phyloP scores from a whole-genome alignment of 2,888 invertebrate genomes.

The Nymphalis urticae region DNA sequence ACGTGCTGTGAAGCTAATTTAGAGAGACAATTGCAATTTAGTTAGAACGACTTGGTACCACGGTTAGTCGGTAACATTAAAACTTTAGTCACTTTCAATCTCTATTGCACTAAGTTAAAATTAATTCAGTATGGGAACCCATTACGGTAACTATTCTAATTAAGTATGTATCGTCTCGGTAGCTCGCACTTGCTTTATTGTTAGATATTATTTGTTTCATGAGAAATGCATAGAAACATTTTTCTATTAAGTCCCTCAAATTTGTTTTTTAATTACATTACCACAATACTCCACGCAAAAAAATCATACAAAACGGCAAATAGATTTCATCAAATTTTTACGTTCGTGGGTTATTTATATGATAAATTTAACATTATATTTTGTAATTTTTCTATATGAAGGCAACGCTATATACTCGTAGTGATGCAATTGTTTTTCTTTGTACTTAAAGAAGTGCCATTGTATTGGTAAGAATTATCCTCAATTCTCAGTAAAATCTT shows the following conservation, averaged over 20 bases:
- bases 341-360: no score
- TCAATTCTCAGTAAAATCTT: conserved; percentile 7
- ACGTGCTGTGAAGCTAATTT: not conserved
- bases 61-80: conserved; percentile 9
- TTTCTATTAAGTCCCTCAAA: not conserved
- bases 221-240: not conserved
- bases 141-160: conserved; percentile 26
- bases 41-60: conserved; percentile 2
- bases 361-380: no score
- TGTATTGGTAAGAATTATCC: not conserved
- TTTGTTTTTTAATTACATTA: no score
- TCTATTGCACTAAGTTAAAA: conserved; percentile 11
- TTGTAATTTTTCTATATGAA: no score
- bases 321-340: no score
- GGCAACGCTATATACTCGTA: not conserved
- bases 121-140: conserved; percentile 23
- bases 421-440: not conserved
- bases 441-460: conserved; percentile 1
- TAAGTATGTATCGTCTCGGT: conserved; percentile 21
- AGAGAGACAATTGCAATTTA: not conserved
- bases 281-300: no score
- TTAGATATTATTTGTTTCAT: conserved; percentile 15
- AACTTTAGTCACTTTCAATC: conserved; percentile 16
- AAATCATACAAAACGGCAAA: no score
- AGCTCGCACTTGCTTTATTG: conserved; percentile 21